These are phyloP conservation scores for Sylvia borin DNA, from an alignment of 2,797 vertebrate genomes.

Conservation along the genomic window DNA sequence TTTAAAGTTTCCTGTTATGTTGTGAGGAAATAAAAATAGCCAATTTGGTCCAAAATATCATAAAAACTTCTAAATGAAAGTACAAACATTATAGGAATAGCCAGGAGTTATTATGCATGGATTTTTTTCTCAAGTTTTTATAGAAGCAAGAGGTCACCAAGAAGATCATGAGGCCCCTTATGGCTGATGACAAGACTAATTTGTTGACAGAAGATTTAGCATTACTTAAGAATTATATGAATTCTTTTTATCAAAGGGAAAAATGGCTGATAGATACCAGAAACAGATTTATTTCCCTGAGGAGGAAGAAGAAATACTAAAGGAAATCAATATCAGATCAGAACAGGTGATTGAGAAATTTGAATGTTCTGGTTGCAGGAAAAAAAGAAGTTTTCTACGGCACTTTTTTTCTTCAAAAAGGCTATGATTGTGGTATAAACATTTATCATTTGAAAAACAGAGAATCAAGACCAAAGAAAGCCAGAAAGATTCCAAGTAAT, in stretches of 20 bases:
- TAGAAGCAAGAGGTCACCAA: slow-evolving; percentile 63
- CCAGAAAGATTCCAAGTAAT: not conserved
- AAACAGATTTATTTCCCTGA: slow-evolving; percentile 71
- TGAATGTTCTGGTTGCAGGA: slow-evolving; percentile 6
- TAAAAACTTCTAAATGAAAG: slow-evolving; percentile 1
- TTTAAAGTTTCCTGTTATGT: not conserved
- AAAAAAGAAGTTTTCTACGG: not conserved
- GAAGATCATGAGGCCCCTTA: slow-evolving; percentile 70
- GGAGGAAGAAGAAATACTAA: slow-evolving; percentile 66
- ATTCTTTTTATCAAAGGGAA: slow-evolving; percentile 71
- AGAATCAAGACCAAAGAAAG: not conserved
- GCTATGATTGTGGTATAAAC: not conserved
- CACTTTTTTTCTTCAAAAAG: not conserved
- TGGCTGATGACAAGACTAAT: slow-evolving; percentile 72
- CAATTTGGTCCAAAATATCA: not conserved
- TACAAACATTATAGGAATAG: not conserved
- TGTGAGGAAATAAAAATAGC: not conserved
- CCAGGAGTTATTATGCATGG: not conserved
- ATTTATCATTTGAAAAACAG: not conserved
- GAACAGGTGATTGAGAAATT: slow-evolving; percentile 67
- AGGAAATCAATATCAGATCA: slow-evolving; percentile 71
- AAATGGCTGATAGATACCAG: slow-evolving; percentile 67
- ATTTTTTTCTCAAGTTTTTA: slow-evolving; percentile 49
- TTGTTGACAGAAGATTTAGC: slow-evolving; percentile 72
- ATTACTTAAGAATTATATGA: slow-evolving; percentile 73